Conservation (phyloP, 2,888 invertebrate genomes). For the Cordilura impudica region DNA sequence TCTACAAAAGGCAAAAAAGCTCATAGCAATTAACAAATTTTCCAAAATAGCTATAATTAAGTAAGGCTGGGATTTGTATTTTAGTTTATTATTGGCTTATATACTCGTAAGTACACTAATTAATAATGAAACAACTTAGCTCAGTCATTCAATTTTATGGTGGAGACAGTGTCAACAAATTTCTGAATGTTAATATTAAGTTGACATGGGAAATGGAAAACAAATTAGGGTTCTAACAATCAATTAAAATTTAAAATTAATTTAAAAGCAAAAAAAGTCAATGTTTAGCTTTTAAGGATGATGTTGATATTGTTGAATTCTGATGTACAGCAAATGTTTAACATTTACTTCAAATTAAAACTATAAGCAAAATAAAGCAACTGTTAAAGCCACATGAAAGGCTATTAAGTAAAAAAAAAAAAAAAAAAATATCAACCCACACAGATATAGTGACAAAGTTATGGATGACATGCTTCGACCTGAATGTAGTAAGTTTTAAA, state of each 20-base stretch:
- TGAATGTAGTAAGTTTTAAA: not conserved
- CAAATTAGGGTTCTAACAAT: not conserved
- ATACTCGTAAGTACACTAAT: constrained; percentile 15
- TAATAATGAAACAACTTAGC: constrained; percentile 21
- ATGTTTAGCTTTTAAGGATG: not conserved
- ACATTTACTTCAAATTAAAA: not conserved
- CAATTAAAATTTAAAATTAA: not conserved
- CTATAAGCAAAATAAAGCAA: not conserved
- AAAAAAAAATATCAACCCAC: not conserved
- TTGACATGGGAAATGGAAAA: constrained; percentile 2
- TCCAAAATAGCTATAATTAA: constrained; percentile 8
- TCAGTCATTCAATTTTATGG: not conserved
- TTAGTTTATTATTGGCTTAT: not conserved
- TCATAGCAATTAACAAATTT: constrained; percentile 1
- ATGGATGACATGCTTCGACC: not conserved
- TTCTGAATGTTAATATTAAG: constrained; percentile 7
- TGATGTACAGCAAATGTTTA: not conserved
- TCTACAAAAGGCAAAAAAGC: constrained; percentile 5
- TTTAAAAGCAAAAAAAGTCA: constrained; percentile 15
- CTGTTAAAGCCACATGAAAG: not conserved
- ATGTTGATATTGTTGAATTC: not conserved
- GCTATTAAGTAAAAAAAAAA: not conserved
- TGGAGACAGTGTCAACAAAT: not conserved
- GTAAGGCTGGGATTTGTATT: not conserved
- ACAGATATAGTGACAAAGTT: not conserved